Conservation (phyloP, 2,797 vertebrate species). For the Tragopan temminckii region DNA sequence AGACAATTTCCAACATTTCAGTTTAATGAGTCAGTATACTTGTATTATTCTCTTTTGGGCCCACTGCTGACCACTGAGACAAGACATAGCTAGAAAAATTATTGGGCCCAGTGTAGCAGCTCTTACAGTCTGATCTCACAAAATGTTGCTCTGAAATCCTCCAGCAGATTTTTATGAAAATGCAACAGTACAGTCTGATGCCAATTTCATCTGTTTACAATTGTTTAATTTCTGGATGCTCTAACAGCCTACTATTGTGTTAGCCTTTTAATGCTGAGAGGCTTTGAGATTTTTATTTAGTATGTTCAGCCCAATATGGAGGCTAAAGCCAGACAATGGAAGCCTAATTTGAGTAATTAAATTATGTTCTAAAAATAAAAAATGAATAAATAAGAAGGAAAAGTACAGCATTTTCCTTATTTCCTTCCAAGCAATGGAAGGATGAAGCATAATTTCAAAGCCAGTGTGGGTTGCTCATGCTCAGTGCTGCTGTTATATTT, state of each 20-base stretch:
- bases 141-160: background rate
- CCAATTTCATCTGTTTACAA: background rate
- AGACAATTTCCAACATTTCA: background rate
- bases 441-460: background rate
- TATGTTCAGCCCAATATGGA: background rate
- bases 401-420: constrained; percentile 14
- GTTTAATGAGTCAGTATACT: background rate
- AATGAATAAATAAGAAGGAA: constrained; percentile 35
- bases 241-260: background rate
- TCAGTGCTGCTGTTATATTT: background rate
- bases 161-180: background rate
- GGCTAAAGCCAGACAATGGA: constrained; percentile 9
- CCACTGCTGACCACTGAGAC: background rate
- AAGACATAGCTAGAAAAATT: background rate
- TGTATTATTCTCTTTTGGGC: background rate
- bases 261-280: background rate
- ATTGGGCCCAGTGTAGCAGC: background rate
- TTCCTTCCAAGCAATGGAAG: constrained; percentile 12
- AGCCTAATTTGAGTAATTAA: constrained; percentile 58
- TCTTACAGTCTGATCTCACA: background rate
- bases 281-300: constrained; percentile 33
- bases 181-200: background rate
- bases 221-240: background rate
- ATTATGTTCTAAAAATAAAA: constrained; percentile 30
- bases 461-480: background rate